Conservation (phyloP, 2,888 invertebrate species). For the Eupithecia inturbata region DNA sequence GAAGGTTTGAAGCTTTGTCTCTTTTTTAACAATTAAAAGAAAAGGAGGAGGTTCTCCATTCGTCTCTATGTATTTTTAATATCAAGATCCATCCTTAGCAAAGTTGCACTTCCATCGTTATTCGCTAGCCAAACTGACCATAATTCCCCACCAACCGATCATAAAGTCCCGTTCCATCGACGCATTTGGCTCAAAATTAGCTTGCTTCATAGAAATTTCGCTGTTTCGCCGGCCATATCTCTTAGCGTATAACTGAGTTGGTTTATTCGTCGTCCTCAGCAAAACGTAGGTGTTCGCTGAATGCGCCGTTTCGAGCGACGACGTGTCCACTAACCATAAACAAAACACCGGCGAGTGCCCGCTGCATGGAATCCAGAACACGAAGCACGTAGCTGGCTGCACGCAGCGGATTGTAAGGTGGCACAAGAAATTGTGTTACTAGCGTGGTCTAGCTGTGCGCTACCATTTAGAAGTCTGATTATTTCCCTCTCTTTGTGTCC, state of each 20-base stretch:
- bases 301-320: constrained; percentile 24
- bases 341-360: constrained; percentile 36
- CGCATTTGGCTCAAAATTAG: constrained; percentile 11
- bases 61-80: background rate
- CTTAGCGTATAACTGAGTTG: constrained; percentile 15
- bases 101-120: background rate
- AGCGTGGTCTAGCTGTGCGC: background rate
- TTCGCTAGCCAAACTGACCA: background rate
- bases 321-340: constrained; percentile 38
- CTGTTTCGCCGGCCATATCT: constrained; percentile 11
- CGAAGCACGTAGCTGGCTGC: constrained; percentile 16
- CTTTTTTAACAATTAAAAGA: background rate
- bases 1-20: background rate
- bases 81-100: background rate
- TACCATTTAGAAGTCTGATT: background rate
- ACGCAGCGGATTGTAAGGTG: background rate
- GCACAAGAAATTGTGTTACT: background rate
- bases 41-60: background rate
- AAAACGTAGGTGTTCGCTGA: constrained; percentile 24
- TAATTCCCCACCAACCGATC: background rate
- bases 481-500: background rate
- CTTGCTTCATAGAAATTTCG: constrained; percentile 3
- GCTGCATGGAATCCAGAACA: constrained; percentile 27
- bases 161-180: background rate
- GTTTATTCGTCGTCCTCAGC: constrained; percentile 15